Evolutionary conservation across 2,888 invertebrate genomes (phyloP).

Genomic region (Lapara coniferarum): DNA sequence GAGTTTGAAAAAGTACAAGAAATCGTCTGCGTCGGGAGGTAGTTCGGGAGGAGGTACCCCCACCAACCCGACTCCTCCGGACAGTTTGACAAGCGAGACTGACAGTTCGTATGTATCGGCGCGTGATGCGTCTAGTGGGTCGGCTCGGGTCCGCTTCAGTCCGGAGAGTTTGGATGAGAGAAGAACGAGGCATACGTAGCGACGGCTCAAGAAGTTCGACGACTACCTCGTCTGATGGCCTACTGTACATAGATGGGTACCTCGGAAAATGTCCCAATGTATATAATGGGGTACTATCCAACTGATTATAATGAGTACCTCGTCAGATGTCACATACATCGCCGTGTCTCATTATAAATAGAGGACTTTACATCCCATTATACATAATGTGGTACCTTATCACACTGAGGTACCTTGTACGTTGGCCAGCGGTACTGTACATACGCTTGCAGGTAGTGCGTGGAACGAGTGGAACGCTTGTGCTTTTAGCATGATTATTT

Average conservation of each 20-base stretch:
- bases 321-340: background rate
- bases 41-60: constrained; percentile 88
- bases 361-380: background rate
- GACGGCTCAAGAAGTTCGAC: constrained; percentile 76
- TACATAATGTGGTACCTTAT: background rate
- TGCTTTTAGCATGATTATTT: constrained; percentile 20
- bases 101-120: constrained; percentile 95
- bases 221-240: constrained; percentile 75
- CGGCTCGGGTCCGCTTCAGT: constrained; percentile 90
- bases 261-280: background rate
- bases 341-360: background rate
- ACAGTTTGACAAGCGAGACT: constrained; percentile 91
- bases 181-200: constrained; percentile 74
- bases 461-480: constrained; percentile 51
- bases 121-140: constrained; percentile 87
- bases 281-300: constrained; percentile 26
- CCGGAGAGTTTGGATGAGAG: constrained; percentile 86
- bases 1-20: constrained; percentile 89
- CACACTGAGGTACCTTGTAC: constrained; percentile 37
- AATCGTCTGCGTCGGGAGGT: constrained; percentile 79
- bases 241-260: background rate
- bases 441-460: constrained; percentile 56
- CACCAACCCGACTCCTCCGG: constrained; percentile 93
- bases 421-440: constrained; percentile 29
- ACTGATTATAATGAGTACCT: background rate